Percentiles rank a stretch among this genome's conserved stretches.
These are phyloP conservation scores for Martes flavigula DNA, from an alignment of 2,797 vertebrate genomes.

Conservation along the genomic window DNA sequence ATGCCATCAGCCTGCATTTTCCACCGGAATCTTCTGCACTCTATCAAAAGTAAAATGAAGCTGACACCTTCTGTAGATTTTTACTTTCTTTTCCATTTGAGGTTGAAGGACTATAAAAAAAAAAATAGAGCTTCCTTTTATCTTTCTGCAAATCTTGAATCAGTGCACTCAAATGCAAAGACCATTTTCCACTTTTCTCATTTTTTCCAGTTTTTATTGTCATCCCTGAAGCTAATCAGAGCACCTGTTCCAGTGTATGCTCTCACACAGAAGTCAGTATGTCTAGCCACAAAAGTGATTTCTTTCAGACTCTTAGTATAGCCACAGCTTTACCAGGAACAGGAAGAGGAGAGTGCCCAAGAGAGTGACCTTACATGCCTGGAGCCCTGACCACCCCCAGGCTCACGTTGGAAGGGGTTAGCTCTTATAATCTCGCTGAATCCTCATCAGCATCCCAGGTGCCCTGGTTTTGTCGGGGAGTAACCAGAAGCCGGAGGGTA, in stretches of 20 bases:
- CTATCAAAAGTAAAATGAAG: not conserved
- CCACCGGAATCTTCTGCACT: not conserved
- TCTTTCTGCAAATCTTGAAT: not conserved
- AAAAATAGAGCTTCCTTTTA: not conserved
- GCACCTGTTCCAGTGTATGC: not conserved
- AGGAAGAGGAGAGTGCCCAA: not conserved
- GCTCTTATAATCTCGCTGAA: not conserved
- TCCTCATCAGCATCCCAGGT: not conserved
- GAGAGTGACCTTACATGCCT: not conserved
- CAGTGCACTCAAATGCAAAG: not conserved
- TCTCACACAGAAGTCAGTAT: not conserved
- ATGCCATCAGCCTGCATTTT: not conserved
- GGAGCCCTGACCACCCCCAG: not conserved
- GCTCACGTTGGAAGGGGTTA: not conserved
- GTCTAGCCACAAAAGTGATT: not conserved
- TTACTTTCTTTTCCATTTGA: slow-evolving; percentile 25
- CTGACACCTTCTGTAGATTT: not conserved
- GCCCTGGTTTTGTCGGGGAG: not conserved
- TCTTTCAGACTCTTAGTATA: not conserved
- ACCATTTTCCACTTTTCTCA: not conserved
- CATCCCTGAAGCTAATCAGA: not conserved
- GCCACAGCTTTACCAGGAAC: not conserved
- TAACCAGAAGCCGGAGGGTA: not conserved
- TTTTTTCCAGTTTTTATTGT: not conserved
- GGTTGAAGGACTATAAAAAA: not conserved